Evolutionary conservation across 2,888 invertebrate species (phyloP).

Genomic region (Erpobdella octoculata): DNA sequence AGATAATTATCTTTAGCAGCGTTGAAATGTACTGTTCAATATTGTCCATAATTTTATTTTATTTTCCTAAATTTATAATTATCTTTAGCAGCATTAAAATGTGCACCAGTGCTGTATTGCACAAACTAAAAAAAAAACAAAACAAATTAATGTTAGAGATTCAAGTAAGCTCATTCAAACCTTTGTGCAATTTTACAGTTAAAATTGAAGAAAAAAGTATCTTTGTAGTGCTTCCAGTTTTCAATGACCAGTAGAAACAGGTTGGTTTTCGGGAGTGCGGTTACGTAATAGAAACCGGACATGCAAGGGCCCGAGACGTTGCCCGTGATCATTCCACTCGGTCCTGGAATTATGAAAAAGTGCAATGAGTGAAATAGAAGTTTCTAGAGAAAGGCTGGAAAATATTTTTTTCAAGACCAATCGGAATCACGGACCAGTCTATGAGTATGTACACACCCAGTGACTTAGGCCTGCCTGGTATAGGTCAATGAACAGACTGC

Average conservation of each 20-base stretch:
- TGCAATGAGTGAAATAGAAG: no score
- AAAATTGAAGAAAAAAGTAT: conserved; percentile 51
- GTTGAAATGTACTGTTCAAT: background rate
- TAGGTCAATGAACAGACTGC: no score
- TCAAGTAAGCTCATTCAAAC: conserved; percentile 39
- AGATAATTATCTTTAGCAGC: background rate
- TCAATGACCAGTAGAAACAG: conserved; percentile 52
- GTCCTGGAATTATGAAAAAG: no score
- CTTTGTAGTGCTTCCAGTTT: conserved; percentile 48
- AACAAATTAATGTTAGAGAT: no score
- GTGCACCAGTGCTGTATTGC: background rate
- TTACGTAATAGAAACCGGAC: conserved; percentile 53
- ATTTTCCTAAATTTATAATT: background rate
- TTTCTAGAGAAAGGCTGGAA: no score
- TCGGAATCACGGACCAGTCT: no score
- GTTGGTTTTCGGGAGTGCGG: conserved; percentile 51
- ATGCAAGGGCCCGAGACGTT: conserved; percentile 54
- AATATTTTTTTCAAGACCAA: no score
- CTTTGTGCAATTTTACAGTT: conserved; percentile 52
- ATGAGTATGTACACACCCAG: no score
- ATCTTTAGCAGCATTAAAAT: background rate
- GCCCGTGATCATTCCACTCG: conserved; percentile 51
- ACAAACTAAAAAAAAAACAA: background rate
- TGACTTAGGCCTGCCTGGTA: no score
- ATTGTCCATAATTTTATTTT: background rate